Evolutionary conservation across 2,113 vertebrate genomes (phyloP).

Genomic region (Clarias magur): DNA sequence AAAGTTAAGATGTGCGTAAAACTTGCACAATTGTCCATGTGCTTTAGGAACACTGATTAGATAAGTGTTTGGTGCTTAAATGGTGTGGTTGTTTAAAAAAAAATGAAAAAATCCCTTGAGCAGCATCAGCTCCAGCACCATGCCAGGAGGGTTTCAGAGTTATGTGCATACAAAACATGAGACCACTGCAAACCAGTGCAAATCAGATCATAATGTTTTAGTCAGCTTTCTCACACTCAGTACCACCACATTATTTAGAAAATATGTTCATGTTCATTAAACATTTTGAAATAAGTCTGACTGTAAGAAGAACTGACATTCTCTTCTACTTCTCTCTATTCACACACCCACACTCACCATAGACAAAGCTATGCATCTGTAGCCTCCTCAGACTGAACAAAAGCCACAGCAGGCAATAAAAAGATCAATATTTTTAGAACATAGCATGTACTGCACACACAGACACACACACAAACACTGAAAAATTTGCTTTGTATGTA

Average conservation of each 20-base stretch:
- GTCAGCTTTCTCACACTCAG: constrained; percentile 37
- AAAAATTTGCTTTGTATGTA: neutral
- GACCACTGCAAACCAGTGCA: constrained; percentile 48
- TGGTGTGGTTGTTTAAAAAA: neutral
- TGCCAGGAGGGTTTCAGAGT: neutral
- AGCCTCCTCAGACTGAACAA: constrained; percentile 48
- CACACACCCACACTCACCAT: constrained; percentile 42
- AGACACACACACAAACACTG: neutral
- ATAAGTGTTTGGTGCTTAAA: neutral
- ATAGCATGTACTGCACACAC: neutral
- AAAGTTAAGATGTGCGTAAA: neutral
- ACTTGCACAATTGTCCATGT: neutral
- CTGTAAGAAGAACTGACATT: constrained; percentile 12
- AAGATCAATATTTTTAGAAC: constrained; percentile 26
- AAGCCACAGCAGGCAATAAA: constrained; percentile 40
- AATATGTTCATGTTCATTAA: neutral
- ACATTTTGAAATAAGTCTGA: neutral
- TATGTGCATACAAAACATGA: neutral
- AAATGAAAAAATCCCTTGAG: neutral
- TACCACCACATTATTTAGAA: neutral
- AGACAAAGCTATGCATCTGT: constrained; percentile 37
- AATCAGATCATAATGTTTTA: constrained; percentile 1
- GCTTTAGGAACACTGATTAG: neutral
- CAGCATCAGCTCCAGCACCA: constrained; percentile 3
- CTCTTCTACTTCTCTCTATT: neutral